Percentiles rank a stretch among this genome's conserved stretches.
Conservation (phyloP, 2,113 vertebrate genomes). For the Xyrauchen texanus region DNA sequence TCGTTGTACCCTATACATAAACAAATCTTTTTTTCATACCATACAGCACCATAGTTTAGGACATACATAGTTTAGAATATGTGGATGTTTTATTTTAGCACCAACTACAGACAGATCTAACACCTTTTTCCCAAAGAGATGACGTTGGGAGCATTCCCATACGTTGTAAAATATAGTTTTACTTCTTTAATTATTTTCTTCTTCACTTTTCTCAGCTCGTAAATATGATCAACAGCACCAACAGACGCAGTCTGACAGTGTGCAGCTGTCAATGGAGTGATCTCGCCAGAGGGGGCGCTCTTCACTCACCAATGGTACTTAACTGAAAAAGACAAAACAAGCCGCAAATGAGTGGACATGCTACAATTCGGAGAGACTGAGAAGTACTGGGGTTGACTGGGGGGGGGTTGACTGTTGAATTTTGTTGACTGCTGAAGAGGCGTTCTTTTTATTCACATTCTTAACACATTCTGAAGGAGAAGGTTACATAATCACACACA, state of each 20-base stretch:
- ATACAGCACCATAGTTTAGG: no score
- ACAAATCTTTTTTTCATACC: no score
- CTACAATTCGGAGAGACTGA: conserved; percentile 2
- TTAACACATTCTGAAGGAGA: background rate
- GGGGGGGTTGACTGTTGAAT: background rate
- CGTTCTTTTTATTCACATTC: background rate
- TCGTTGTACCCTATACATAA: no score
- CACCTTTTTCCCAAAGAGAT: no score
- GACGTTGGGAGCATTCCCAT: no score
- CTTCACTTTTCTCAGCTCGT: conserved; percentile 79
- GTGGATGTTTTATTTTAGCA: no score
- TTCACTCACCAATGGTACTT: background rate
- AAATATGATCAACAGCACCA: conserved; percentile 88
- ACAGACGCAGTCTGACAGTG: conserved; percentile 76
- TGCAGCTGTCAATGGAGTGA: conserved; percentile 91
- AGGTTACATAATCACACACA: no score
- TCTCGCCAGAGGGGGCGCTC: conserved; percentile 16
- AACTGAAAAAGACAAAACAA: background rate
- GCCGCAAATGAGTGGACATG: background rate
- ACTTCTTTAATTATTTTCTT: no score
- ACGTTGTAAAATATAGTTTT: no score
- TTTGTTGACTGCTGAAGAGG: conserved; percentile 11
- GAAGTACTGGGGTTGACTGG: background rate
- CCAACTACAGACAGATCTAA: no score
- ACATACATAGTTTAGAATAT: no score